These are phyloP conservation scores for Suricata suricatta DNA, from an alignment of 2,113 vertebrate genomes.

Conservation along the genomic window DNA sequence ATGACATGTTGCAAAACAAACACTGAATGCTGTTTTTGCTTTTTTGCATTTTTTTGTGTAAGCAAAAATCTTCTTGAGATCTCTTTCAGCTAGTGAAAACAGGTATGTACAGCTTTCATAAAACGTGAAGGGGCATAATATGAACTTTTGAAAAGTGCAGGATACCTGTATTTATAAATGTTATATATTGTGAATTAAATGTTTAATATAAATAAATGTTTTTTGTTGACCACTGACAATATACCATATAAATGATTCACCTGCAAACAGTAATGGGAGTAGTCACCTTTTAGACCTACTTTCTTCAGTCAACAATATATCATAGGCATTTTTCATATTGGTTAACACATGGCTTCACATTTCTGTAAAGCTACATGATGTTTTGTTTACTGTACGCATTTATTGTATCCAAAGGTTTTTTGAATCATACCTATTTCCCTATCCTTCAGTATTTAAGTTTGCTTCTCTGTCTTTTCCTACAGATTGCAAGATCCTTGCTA, in stretches of 20 bases:
- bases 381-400: not conserved
- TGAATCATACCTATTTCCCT: not conserved
- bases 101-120: not conserved
- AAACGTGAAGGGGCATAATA: not conserved
- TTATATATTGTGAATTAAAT: not conserved
- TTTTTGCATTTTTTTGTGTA: not conserved
- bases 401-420: not conserved
- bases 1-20: not conserved
- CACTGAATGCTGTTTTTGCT: not conserved
- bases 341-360: not conserved
- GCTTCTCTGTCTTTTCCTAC: not conserved
- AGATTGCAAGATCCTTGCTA: not conserved
- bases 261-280: not conserved
- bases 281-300: not conserved
- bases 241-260: not conserved
- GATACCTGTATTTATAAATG: not conserved
- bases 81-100: not conserved
- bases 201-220: not conserved
- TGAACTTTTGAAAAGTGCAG: not conserved
- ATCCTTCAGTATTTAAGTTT: not conserved
- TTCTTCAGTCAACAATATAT: not conserved
- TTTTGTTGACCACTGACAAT: not conserved
- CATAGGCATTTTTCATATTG: not conserved
- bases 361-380: not conserved
- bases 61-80: not conserved